A percentile compares a stretch with the other conserved stretches of the same genome.
phyloP scores from a whole-genome alignment of 2,888 invertebrate genomes.

The Cistogaster globosa region DNA sequence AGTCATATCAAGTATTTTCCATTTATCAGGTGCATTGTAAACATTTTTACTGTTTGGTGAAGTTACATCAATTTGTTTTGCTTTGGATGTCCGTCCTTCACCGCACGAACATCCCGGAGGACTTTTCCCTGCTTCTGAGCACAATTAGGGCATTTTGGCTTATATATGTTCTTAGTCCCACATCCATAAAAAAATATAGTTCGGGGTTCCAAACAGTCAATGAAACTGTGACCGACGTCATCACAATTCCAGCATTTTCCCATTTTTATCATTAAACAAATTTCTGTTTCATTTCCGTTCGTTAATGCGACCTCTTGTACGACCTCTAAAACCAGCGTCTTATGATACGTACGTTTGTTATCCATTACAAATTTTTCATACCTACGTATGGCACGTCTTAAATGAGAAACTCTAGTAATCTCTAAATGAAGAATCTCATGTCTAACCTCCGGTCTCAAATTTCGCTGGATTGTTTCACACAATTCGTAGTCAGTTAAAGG shows the following conservation, averaged over 20 bases:
- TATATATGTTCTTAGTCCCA: background rate
- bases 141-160: constrained; percentile 1
- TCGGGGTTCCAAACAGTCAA: background rate
- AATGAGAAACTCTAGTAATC: background rate
- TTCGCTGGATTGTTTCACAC: background rate
- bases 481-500: background rate
- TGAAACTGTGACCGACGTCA: background rate
- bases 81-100: background rate
- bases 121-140: background rate
- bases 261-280: background rate
- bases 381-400: constrained; percentile 1
- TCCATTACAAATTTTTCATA: constrained; percentile 1
- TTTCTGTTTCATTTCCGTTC: background rate
- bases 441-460: constrained; percentile 7
- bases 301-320: background rate
- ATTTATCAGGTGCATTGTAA: too few relatives aligned
- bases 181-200: constrained; percentile 1
- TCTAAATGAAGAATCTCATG: constrained; percentile 8
- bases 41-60: background rate
- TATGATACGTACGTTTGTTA: background rate
- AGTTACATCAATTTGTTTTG: background rate
- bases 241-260: background rate
- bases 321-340: background rate
- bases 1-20: background rate
- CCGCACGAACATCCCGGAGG: background rate